These are phyloP conservation scores for Anolis apletophallus DNA, from an alignment of 2,797 vertebrate genomes.

Conservation along the genomic window DNA sequence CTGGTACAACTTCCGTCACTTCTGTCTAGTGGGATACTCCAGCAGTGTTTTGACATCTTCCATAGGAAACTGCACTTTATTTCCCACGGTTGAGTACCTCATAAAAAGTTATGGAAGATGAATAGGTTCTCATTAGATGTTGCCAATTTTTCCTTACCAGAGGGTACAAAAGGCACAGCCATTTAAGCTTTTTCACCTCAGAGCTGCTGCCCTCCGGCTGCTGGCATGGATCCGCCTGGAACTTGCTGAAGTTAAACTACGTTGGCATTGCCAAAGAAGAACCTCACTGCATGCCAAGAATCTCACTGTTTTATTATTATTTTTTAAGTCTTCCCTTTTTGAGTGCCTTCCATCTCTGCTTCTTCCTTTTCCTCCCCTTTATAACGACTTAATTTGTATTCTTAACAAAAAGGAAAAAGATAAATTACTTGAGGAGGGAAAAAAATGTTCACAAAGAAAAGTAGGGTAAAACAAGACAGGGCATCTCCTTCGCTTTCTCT, in stretches of 20 bases:
- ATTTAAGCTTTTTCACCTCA: constrained; percentile 64
- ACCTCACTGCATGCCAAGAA: neutral
- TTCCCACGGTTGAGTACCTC: neutral
- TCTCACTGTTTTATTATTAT: accelerated
- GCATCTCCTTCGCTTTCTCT: accelerated
- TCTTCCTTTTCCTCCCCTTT: too few relatives aligned
- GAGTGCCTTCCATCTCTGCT: neutral
- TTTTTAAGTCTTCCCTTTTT: neutral
- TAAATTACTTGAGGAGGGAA: too few relatives aligned
- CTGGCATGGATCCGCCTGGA: constrained; percentile 54
- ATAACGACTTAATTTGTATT: neutral
- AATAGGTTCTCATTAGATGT: constrained; percentile 32
- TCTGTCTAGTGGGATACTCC: neutral
- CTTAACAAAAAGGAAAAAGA: neutral
- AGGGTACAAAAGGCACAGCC: constrained; percentile 50
- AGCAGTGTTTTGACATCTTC: accelerated
- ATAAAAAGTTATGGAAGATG: neutral
- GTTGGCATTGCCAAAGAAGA: constrained; percentile 59
- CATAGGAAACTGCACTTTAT: neutral
- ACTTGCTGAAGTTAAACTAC: constrained; percentile 70
- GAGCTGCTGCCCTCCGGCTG: constrained; percentile 42
- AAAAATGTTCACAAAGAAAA: neutral
- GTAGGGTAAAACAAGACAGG: accelerated
- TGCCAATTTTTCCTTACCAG: constrained; percentile 65
- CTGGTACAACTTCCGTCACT: neutral